These are phyloP conservation scores for Tetanocera ferruginea DNA, from an alignment of 2,888 invertebrate genomes.

Conservation along the genomic window DNA sequence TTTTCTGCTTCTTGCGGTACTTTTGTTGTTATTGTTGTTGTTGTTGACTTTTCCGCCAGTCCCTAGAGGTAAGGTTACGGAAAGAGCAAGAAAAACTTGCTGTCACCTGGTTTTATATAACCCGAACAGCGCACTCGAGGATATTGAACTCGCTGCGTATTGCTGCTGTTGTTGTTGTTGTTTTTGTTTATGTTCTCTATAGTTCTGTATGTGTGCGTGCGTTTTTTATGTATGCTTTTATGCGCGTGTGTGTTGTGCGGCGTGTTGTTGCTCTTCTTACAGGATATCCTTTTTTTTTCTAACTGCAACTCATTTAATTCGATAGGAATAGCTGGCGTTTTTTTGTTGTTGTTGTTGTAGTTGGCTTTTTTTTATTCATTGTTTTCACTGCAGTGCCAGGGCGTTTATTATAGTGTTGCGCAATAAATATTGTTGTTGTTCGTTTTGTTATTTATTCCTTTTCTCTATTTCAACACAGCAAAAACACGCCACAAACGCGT, in stretches of 20 bases:
- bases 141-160: constrained; percentile 28
- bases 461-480: background rate
- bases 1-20: background rate
- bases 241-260: background rate
- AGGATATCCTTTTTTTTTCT: background rate
- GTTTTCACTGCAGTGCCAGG: background rate
- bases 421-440: constrained; percentile 10
- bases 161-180: background rate
- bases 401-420: constrained; percentile 3
- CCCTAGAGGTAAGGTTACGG: background rate
- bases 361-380: background rate
- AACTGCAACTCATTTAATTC: background rate
- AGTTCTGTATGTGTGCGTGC: background rate
- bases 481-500: background rate
- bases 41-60: background rate
- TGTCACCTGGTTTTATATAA: constrained; percentile 35
- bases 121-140: constrained; percentile 35
- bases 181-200: background rate
- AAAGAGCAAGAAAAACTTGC: constrained; percentile 1
- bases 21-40: background rate
- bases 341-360: background rate
- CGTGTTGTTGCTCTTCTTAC: background rate
- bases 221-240: background rate
- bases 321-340: background rate
- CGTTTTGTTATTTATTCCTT: background rate